Base-by-base conservation (phyloP, 2,113 vertebrate genomes). In the Marmota flaviventris region DNA sequence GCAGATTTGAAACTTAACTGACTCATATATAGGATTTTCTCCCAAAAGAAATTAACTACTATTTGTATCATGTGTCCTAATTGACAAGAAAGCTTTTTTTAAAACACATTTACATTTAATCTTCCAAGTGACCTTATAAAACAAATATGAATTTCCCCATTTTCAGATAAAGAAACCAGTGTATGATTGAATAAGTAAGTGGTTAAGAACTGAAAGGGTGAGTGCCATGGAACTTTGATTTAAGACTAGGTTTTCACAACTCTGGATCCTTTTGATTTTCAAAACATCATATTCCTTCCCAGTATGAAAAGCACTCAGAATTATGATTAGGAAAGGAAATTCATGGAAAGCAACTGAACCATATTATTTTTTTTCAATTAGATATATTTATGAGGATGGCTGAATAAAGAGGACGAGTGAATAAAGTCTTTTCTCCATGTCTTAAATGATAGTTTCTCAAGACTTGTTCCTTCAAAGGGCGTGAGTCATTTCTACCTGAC, bases 401-500 rank as follows among this genome's bases (percentile, higher is more conserved):
- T 77, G 8, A 93, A 63, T 72, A 76, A 92, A 8, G 20, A 84
- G 9, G 20, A 84, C 34, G 87, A 48, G 51, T 56, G 58, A 92
- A 72, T 37, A 8, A 61, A 39, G 4, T 82, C 1, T 69, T 84
- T 85, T 91, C 37, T 25, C 18, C 22, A 72, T 89, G 9, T 85
- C 16, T 95, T 72, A 77, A 95, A 79, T 56, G 79, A 85, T 67
- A 32, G 6, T 37, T 88, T 81, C 45, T 81, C 34, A 90, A 84
- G 34, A 3, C 67, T 89, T 93, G 32, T 48, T 94, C 27, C 45
- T 77, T 72, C 51, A 82, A 79, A 92, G 48, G 73, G 9, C n/a
- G 92, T 65, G 65, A 89, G 51, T 93, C 75, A 58, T 95, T 95
- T 97, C 93, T 94, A 14, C 89, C 37, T 85, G 56, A 95, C 25